phyloP scores from a whole-genome alignment of 2,888 invertebrate species.

The Agonopterix subpropinquella region DNA sequence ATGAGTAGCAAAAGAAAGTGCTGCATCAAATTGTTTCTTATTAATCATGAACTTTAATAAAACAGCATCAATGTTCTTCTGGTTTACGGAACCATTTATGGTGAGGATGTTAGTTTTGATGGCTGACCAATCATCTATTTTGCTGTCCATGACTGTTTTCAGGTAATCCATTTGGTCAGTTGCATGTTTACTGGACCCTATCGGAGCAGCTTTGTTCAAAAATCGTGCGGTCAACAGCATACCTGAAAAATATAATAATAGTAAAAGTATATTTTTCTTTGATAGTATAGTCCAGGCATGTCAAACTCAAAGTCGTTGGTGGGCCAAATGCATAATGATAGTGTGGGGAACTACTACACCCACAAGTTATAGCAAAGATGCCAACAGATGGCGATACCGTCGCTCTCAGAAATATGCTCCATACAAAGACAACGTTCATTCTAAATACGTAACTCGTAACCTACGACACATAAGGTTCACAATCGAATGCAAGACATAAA shows the following conservation, averaged over 20 bases:
- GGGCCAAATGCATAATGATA: too few relatives aligned
- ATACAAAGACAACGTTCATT: too few relatives aligned
- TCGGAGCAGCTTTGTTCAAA: conserved; percentile 11
- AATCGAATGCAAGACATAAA: too few relatives aligned
- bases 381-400: too few relatives aligned
- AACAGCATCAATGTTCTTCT: conserved; percentile 76
- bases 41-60: conserved; percentile 71
- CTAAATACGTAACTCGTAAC: too few relatives aligned
- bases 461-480: too few relatives aligned
- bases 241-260: conserved; percentile 23
- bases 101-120: conserved; percentile 57
- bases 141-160: conserved; percentile 29
- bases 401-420: too few relatives aligned
- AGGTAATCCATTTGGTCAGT: conserved; percentile 45
- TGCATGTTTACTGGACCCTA: conserved; percentile 7
- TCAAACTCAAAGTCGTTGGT: too few relatives aligned
- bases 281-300: too few relatives aligned
- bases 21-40: conserved; percentile 58
- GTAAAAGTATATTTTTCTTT: too few relatives aligned
- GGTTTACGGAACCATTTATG: conserved; percentile 45
- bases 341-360: too few relatives aligned
- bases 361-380: too few relatives aligned
- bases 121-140: conserved; percentile 45
- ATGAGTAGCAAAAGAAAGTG: conserved; percentile 75
- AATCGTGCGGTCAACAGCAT: conserved; percentile 14